These are phyloP conservation scores for Himantopus leucocephalus DNA, from an alignment of 2,113 vertebrate species.

Conservation along the genomic window DNA sequence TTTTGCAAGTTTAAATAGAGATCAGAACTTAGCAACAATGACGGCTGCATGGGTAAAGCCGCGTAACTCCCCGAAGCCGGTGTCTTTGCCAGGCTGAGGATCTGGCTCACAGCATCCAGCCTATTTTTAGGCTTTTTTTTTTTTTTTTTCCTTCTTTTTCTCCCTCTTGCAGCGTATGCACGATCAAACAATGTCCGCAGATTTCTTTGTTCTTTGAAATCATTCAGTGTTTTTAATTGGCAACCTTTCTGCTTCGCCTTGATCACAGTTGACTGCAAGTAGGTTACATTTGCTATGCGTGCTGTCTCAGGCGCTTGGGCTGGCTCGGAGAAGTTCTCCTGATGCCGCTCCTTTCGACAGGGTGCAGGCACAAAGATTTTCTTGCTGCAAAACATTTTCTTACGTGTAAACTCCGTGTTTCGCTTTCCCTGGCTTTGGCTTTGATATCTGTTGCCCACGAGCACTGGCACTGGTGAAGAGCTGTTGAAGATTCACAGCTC, in stretches of 20 bases:
- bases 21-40: conserved; percentile 35
- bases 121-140: conserved; percentile 31
- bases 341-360: background rate
- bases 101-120: conserved; percentile 7
- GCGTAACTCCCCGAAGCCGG: background rate
- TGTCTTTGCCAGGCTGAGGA: background rate
- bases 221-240: conserved; percentile 36
- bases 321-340: background rate
- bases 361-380: background rate
- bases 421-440: background rate
- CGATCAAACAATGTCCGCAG: background rate
- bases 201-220: conserved; percentile 51
- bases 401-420: background rate
- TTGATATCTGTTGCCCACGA: background rate
- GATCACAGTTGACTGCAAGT: background rate
- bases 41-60: background rate
- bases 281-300: background rate
- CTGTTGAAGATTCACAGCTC: background rate
- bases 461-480: background rate
- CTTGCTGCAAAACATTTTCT: background rate
- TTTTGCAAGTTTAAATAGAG: conserved; percentile 47
- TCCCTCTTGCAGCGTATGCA: background rate
- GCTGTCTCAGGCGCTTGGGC: background rate
- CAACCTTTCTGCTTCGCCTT: background rate
- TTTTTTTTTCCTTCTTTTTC: background rate